Base-by-base conservation (phyloP, 1,140 invertebrate genomes). In the Lucilia cuprina region DNA sequence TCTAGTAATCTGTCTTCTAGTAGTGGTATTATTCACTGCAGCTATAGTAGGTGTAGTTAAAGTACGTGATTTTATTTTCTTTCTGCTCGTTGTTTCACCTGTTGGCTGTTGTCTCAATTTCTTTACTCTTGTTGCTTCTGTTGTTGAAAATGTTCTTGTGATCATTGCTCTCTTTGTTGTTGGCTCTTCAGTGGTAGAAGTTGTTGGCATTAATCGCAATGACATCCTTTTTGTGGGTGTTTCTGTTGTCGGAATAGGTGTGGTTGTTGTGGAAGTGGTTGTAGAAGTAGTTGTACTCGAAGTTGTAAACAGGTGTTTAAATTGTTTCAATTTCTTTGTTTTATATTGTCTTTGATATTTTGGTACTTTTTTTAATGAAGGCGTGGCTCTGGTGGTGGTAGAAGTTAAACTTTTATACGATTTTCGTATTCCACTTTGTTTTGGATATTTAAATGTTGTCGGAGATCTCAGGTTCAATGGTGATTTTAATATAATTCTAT, bases 321-420 rank as follows among this genome's bases (percentile, higher is more conserved):
- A 25, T 19, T 49, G 77, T 25, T 80, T 80, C 19, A 21, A 49
- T 80, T 80, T 80, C 19, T 80, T 80, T 17, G 41, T 19, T 25
- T 80, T 80, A 50, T 80, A 80, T 80, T 80, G 77, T 4, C 77
- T n/a, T 13, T 49, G 41, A 49, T 80, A 80, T 80, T 80, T 80
- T 10, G 47, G n/a, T 10, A 21, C 13, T 4, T 80, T 80, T 80
- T 80, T 80, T 10, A 49, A 25, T 12, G 41, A 9, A 21, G 21
- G 35, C 10, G 25, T 19, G 12, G 41, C 41, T 19, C 8, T 50
- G 2, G 77, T 25, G 8, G 77, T 80, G 3, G 77, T 13, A 13
- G 77, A n/a, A 13, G 75, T 78, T 70, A 70, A 25, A 70, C 5
- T 70, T 70, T 70, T 70, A 21, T 10, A 70, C 12, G 65, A n/a